phyloP scores from a whole-genome alignment of 2,113 vertebrate genomes.

The Scatophagus argus region DNA sequence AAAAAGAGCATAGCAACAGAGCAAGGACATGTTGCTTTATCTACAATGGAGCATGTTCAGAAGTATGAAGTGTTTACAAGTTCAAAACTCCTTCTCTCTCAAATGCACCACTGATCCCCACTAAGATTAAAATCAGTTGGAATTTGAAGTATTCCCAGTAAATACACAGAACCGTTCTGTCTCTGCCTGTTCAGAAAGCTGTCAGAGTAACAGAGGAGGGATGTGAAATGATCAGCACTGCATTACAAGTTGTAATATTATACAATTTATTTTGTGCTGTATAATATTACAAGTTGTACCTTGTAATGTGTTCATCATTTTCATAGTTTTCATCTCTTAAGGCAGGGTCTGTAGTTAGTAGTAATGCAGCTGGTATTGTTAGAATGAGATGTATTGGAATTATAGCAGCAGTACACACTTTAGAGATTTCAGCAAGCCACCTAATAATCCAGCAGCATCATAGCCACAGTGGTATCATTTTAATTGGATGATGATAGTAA shows the following conservation, averaged over 20 bases:
- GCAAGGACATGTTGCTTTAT: background rate
- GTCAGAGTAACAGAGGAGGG: background rate
- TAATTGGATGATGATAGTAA: constrained; percentile 50
- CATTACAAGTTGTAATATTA: no score
- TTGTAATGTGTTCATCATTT: background rate
- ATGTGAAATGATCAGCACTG: no score
- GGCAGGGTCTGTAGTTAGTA: background rate
- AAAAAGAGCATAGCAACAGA: background rate
- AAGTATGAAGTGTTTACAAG: background rate
- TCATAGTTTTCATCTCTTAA: background rate
- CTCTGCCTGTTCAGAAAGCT: background rate
- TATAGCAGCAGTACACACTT: background rate
- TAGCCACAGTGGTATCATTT: constrained; percentile 12
- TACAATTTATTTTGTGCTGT: background rate
- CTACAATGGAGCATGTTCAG: background rate
- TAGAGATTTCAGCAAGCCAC: constrained; percentile 21
- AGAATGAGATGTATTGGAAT: background rate
- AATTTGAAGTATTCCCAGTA: constrained; percentile 13
- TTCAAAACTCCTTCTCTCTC: background rate
- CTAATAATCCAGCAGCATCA: constrained; percentile 30
- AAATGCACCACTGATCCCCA: background rate
- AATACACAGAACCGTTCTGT: background rate
- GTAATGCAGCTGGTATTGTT: background rate
- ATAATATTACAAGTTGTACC: background rate
- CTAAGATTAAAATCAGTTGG: background rate